A percentile compares a stretch with the other conserved stretches of the same genome.
Conservation (phyloP, 1,140 invertebrate genomes). For the Bacillus rossius region DNA sequence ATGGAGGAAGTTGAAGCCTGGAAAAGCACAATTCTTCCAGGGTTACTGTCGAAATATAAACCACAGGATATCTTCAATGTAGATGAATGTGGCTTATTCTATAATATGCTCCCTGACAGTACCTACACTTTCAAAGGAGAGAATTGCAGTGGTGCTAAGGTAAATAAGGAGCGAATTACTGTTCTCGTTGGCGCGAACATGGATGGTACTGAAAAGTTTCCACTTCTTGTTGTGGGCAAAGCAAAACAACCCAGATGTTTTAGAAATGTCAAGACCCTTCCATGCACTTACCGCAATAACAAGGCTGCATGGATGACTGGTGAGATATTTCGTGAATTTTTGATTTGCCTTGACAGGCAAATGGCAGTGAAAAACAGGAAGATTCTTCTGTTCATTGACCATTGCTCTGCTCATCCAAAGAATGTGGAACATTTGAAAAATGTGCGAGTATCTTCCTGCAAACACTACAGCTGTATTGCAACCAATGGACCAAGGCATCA, state of each 20-base stretch:
- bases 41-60: background rate
- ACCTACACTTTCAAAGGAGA: constrained; percentile 35
- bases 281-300: constrained; percentile 23
- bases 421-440: constrained; percentile 29
- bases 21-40: background rate
- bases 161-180: constrained; percentile 37
- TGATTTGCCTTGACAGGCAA: background rate
- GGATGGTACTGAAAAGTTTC: constrained; percentile 28
- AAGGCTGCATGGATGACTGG: constrained; percentile 38
- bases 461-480: constrained; percentile 44
- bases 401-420: background rate
- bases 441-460: constrained; percentile 32
- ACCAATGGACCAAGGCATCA: constrained; percentile 44
- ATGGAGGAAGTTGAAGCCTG: background rate
- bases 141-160: constrained; percentile 36
- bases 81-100: constrained; percentile 42
- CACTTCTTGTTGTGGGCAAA: constrained; percentile 36
- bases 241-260: constrained; percentile 31
- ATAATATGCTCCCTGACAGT: constrained; percentile 31
- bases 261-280: constrained; percentile 28
- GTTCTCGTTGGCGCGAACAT: constrained; percentile 31
- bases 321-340: background rate
- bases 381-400: background rate
- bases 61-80: constrained; percentile 37
- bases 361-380: background rate